A percentile compares a stretch with the other conserved stretches of the same genome.
Evolutionary conservation across 2,797 vertebrate species (phyloP).

Genomic region (Acrocephalus scirpaceus): DNA sequence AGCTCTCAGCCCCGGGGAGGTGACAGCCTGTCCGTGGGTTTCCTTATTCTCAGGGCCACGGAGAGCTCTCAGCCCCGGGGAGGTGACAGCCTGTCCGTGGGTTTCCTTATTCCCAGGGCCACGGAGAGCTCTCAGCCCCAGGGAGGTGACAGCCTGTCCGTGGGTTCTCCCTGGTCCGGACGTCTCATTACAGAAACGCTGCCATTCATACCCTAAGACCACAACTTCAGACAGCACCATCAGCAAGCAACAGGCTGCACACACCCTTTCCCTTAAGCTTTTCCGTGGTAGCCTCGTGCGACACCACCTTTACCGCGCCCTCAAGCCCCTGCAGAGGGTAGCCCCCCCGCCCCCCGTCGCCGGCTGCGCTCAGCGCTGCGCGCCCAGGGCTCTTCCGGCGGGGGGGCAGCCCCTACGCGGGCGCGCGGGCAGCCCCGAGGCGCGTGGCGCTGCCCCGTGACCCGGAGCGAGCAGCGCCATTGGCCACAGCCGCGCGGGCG

Average conservation of each 20-base stretch:
- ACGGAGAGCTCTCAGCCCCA: too few relatives aligned
- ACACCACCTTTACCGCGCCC: fast-evolving
- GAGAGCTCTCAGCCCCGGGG: too few relatives aligned
- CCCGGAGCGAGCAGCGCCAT: not conserved
- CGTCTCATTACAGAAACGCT: too few relatives aligned
- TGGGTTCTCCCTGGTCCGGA: fast-evolving
- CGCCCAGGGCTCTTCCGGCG: fast-evolving
- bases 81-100: not conserved
- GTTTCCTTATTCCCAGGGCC: too few relatives aligned
- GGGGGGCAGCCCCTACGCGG: not conserved
- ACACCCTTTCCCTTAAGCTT: fast-evolving
- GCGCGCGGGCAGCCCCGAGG: fast-evolving
- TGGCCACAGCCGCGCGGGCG: not conserved
- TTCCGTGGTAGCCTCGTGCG: fast-evolving
- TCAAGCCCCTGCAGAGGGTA: fast-evolving
- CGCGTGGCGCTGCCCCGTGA: not conserved
- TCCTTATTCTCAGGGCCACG: fast-evolving
- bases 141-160: too few relatives aligned
- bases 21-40: too few relatives aligned
- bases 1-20: too few relatives aligned
- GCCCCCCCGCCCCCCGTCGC: too few relatives aligned
- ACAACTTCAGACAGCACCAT: not conserved
- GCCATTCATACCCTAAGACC: fast-evolving
- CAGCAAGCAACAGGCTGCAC: fast-evolving
- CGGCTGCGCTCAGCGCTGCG: too few relatives aligned